Evolutionary conservation across 2,113 vertebrate genomes (phyloP).

Genomic region (Clarias batrachus): DNA sequence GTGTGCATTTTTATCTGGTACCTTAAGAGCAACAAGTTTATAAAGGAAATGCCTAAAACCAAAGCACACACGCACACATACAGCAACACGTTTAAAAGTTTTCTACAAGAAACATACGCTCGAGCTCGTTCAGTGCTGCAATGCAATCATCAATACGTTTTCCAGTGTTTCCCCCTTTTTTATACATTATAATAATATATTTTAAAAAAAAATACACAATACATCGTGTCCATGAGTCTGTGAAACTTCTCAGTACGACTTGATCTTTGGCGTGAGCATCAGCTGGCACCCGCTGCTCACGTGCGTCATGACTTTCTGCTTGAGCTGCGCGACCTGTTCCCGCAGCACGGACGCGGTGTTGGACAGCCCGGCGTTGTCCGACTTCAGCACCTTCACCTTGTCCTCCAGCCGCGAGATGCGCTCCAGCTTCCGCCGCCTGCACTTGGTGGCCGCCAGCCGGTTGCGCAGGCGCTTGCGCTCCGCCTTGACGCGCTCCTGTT

Average conservation of each 20-base stretch:
- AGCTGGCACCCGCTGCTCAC: constrained; percentile 91
- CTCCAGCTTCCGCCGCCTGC: constrained; percentile 89
- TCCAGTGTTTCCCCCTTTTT: constrained; percentile 68
- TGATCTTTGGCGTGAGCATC: constrained; percentile 83
- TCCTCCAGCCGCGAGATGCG: constrained; percentile 90
- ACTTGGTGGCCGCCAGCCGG: constrained; percentile 89
- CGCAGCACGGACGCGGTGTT: constrained; percentile 81
- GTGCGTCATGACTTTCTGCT: constrained; percentile 90
- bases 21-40: constrained; percentile 16
- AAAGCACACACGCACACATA: background rate
- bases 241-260: constrained; percentile 72
- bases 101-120: constrained; percentile 55
- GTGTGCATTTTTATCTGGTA: constrained; percentile 10
- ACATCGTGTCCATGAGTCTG: constrained; percentile 4
- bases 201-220: background rate
- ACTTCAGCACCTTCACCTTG: constrained; percentile 86
- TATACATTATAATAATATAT: background rate
- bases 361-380: constrained; percentile 87
- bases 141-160: constrained; percentile 57
- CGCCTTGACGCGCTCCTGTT: constrained; percentile 88
- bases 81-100: constrained; percentile 39
- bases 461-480: constrained; percentile 88
- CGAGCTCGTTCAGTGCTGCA: constrained; percentile 57
- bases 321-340: constrained; percentile 90
- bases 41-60: constrained; percentile 37